A percentile compares a stretch with the other conserved stretches of the same genome.
Evolutionary conservation across 1,140 invertebrate species (phyloP).

Genomic region (Saccostrea glomerata): DNA sequence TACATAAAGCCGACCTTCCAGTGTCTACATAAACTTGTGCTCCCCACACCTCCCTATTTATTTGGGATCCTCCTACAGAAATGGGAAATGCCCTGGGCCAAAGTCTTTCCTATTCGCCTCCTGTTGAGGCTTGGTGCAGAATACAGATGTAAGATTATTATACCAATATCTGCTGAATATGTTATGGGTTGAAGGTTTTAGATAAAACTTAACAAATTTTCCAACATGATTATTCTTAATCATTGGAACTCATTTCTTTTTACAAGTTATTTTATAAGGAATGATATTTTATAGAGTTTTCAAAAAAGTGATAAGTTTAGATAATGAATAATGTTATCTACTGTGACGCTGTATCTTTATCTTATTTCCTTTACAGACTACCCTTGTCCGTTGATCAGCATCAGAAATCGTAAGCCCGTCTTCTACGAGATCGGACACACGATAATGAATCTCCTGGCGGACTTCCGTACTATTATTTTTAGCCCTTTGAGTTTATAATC

Average conservation of each 20-base stretch:
- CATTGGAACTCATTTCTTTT: too few relatives aligned
- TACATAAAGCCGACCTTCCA: constrained; percentile 91
- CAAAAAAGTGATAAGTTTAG: too few relatives aligned
- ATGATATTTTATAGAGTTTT: too few relatives aligned
- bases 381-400: constrained; percentile 91
- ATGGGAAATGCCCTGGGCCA: constrained; percentile 93
- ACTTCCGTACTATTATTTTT: too few relatives aligned
- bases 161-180: neutral
- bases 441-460: constrained; percentile 92
- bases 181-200: neutral
- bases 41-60: constrained; percentile 88
- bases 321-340: too few relatives aligned
- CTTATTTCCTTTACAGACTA: constrained; percentile 82
- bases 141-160: constrained; percentile 84
- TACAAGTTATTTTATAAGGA: too few relatives aligned
- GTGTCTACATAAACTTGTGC: constrained; percentile 87
- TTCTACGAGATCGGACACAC: constrained; percentile 94
- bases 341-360: neutral
- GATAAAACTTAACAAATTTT: too few relatives aligned
- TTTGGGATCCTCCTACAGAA: constrained; percentile 90
- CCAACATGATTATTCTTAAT: too few relatives aligned
- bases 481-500: too few relatives aligned
- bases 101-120: constrained; percentile 89
- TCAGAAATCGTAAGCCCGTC: constrained; percentile 88
- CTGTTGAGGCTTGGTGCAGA: constrained; percentile 91